Base-by-base conservation (phyloP, 2,888 invertebrate genomes). In the Netelia inedita region DNA sequence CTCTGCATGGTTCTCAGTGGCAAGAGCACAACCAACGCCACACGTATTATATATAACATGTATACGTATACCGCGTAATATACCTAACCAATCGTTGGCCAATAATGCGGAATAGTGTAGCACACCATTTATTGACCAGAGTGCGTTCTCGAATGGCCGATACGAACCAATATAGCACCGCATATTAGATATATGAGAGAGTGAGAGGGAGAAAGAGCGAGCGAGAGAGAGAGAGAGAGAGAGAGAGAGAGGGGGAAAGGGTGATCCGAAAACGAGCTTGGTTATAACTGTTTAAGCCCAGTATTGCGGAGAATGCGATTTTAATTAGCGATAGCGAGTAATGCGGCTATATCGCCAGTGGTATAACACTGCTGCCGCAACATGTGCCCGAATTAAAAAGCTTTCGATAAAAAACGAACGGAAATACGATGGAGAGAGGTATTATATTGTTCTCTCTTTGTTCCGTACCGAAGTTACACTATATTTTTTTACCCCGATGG, bases 261-360 rank as follows among this genome's bases (percentile, higher is more conserved):
- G 61, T 53, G 21, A 83, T 46, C 46, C 50, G 75, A 50, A 55
- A 66, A 75, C 28, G 84, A 85, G 86, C 68, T 79, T 55, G 76
- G 71, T 85, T 85, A 85, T 87, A 83, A 88, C 87, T 88, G 82
- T 89, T 90, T 88, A 87, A 89, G 55, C 88, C 85, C 88, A 87
- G 87, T 86, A 88, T 87, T 86, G 82, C 63, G 82, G 69, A 53
- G 50, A 88, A 89, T 89, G 87, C 79, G 88, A 89, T 87, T 89
- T 89, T 88, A 89, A 90, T 91, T 89, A 91, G 87, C 79, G 87
- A 87, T 86, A 86, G 73, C 72, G 74, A 63, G 63, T 19, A 46
- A 46, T 21, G 14, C 21, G 43, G 23, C 50, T 63, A 50, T 71
- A 79, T 75, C 75, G 65, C 57, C 71, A 65, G 59, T 72, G 57